Evolutionary conservation across 1,140 invertebrate species (phyloP), one percentile per base, ranked within the genome.

Genomic region (Lepidotrigona ventralis): DNA sequence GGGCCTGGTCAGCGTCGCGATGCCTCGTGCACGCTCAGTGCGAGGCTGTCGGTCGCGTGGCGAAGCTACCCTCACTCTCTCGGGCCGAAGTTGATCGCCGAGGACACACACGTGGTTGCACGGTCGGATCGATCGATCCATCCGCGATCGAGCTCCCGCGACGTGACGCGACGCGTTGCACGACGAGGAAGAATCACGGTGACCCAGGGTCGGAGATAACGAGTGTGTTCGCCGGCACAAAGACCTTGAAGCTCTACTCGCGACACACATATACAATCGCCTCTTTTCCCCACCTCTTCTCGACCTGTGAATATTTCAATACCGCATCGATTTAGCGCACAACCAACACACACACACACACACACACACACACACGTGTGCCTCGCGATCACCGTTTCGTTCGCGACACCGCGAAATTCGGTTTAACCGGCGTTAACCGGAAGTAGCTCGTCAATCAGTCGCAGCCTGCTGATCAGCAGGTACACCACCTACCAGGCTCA

Each of bases 221-320:
- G 78, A 17, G 46, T 3, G 60, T 3, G 23, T 23, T 29, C 33
- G 56, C 39, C 6, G 39, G 39, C 39, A 53, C n/a, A 21, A 26
- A 26, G 73, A 9, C 73, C 73, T 58, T 75, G 73, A 58, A 58
- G 73, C 4, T n/a, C 4, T n/a, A 33, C 33, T 33, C 29, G 17
- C 74, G 56, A 63, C 56, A 74, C 54, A 26, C 72, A 51, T 21
- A 26, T 15, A 46, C 26, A 33, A 15, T 17, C 4, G 53, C 11
- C 21, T 8, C 39, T 46, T 8, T 8, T 46, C 6, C 39, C 39
- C 6, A 0, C 39, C 46, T 4, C 72, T n/a, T n/a, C 6, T 33
- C 72, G 11, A n/a, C 60, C 72, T 54, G 78, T 88, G 87, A 88
- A 88, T 88, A 88, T 88, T 88, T 88, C 86, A 88, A 81, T 83